Evolutionary conservation across 2,888 invertebrate genomes (phyloP), one percentile per base, ranked within the genome.

Genomic region (Parnassius glacialis): DNA sequence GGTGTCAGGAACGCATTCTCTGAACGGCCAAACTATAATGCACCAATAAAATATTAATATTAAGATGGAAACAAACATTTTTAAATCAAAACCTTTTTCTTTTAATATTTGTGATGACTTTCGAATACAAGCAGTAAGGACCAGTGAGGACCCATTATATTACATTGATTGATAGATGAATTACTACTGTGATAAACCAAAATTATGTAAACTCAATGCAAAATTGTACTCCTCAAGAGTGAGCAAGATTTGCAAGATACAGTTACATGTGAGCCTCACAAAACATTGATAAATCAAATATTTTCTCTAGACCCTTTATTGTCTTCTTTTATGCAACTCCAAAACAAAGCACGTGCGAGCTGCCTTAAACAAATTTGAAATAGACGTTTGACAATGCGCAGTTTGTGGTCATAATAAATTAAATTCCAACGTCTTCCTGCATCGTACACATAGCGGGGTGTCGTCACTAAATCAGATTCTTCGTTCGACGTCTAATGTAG

Each of bases 401-500:
- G 48, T 43, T 41, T 54, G 3, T 52, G 34, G 48, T 50, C 16
- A 48, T 53, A 20, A 13, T 41, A 42, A 55, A 51, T 55, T 55
- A 10, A 9, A 51, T 52, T 44, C 56, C 61, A 61, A 56, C 16
- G 56, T 61, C 47, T 52, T 44, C 34, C 51, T 20, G 59, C 59
- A 56, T 42, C 45, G 55, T 50, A 44, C 25, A 45, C 42, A 45
- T 52, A 11, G 61, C 56, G 20, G 54, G 34, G 11, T 47, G 52
- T 16, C 52, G 44, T 50, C 52, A 52, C 52, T 52, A 16, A 45
- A 52, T 45, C 56, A 16, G 44, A 51, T 45, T 69, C 61, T 73
- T 72, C 71, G 65, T 71, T 61, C 68, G 74, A 61, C 61, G 74
- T 61, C 80, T 85, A 89, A 65, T 67, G 70, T 75, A 92, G 79